Evolutionary conservation across 2,888 invertebrate species (phyloP).

Genomic region (Synergus umbraculus): DNA sequence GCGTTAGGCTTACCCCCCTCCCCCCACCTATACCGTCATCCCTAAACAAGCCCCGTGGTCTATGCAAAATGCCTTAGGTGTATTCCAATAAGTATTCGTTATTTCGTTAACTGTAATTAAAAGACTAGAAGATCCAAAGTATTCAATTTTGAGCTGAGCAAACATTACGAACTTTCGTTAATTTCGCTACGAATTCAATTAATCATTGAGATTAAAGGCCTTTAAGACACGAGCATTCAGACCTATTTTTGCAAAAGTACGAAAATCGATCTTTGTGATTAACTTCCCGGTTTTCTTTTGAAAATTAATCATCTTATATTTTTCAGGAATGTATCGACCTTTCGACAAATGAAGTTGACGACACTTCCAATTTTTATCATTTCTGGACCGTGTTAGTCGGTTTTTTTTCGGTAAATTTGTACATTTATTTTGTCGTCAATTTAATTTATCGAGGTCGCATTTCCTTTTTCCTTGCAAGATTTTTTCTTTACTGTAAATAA

Average conservation of each 20-base stretch:
- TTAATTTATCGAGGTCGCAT: neutral
- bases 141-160: neutral
- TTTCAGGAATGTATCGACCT: conserved; percentile 33
- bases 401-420: neutral
- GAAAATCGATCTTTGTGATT: conserved; percentile 1
- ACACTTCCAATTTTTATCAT: conserved; percentile 1
- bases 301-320: conserved; percentile 25
- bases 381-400: neutral
- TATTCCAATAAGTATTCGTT: neutral
- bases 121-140: neutral
- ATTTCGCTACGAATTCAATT: neutral
- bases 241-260: neutral
- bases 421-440: neutral
- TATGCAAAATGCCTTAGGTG: neutral
- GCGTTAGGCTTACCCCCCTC: too few species aligned
- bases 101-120: neutral
- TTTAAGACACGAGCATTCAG: neutral
- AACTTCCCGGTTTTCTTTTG: neutral
- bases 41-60: too few species aligned
- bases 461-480: neutral
- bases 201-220: neutral
- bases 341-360: conserved; percentile 29
- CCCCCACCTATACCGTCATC: too few species aligned
- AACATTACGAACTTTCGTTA: neutral
- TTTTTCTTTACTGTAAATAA: conserved; percentile 34